These are phyloP conservation scores for Rhabdophis nuchalis DNA, from an alignment of 2,797 vertebrate genomes.

Conservation along the genomic window DNA sequence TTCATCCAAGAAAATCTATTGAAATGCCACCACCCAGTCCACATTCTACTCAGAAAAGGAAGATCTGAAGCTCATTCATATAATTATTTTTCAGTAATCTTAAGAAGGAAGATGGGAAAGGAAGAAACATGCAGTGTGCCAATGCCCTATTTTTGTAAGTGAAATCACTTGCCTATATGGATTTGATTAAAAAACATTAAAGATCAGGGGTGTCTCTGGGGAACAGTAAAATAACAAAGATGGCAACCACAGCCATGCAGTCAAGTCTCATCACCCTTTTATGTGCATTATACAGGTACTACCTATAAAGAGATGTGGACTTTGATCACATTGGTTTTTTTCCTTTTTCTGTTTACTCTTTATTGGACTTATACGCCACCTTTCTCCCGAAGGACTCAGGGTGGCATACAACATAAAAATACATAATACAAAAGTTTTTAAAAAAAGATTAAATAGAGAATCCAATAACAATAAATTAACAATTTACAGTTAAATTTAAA, in stretches of 20 bases:
- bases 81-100: not conserved
- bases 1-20: not conserved
- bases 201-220: not conserved
- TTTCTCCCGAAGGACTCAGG: too few relatives aligned
- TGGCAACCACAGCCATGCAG: not conserved
- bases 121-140: not conserved
- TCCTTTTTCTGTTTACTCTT: too few relatives aligned
- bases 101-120: not conserved
- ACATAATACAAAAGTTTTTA: too few relatives aligned
- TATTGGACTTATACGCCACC: too few relatives aligned
- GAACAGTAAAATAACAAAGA: not conserved
- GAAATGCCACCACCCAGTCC: not conserved
- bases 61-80: not conserved
- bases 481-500: too few relatives aligned
- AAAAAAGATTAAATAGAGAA: too few relatives aligned
- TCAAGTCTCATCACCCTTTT: not conserved
- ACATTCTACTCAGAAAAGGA: not conserved
- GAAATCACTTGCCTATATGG: not conserved
- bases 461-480: too few relatives aligned
- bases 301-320: not conserved
- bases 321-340: not conserved
- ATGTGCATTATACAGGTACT: not conserved
- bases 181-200: not conserved
- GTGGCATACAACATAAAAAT: too few relatives aligned
- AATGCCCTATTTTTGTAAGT: not conserved